Evolutionary conservation across 2,888 invertebrate genomes (phyloP).

Genomic region (Lasiommata megera): DNA sequence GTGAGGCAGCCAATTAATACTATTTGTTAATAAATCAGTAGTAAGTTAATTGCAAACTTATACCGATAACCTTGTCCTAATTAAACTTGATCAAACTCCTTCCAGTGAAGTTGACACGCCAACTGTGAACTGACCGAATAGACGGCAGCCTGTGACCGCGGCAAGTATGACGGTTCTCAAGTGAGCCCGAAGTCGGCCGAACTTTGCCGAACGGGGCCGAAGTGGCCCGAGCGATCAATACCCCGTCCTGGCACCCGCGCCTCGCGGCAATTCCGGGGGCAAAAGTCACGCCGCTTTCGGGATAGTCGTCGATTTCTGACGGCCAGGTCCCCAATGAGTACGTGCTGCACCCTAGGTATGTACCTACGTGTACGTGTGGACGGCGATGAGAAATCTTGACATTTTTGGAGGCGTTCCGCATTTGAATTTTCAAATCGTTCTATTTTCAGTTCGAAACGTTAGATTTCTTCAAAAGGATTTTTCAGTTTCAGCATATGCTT

Average conservation of each 20-base stretch:
- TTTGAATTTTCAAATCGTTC: conserved; percentile 15
- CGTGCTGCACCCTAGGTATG: conserved; percentile 7
- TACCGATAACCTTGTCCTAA: conserved; percentile 72
- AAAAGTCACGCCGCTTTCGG: conserved; percentile 70
- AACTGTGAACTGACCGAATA: conserved; percentile 68
- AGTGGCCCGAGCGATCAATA: conserved; percentile 76
- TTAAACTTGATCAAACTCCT: conserved; percentile 71
- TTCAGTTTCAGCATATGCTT: conserved; percentile 1
- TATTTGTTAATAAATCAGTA: conserved; percentile 2
- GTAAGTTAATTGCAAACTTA: conserved; percentile 24
- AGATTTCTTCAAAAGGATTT: conserved; percentile 1
- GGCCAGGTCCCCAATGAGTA: conserved; percentile 47
- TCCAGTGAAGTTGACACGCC: conserved; percentile 64
- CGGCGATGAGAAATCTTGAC: conserved; percentile 20
- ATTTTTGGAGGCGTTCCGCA: conserved; percentile 7
- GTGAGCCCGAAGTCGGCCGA: conserved; percentile 67
- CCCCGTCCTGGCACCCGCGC: conserved; percentile 61
- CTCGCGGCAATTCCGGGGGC: conserved; percentile 73
- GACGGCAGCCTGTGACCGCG: conserved; percentile 46
- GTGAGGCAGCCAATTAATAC: not conserved
- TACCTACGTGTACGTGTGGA: conserved; percentile 19
- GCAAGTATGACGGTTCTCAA: conserved; percentile 55
- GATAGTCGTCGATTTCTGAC: conserved; percentile 71
- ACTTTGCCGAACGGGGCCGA: conserved; percentile 61
- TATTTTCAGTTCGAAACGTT: conserved; percentile 6